Evolutionary conservation across 2,888 invertebrate species (phyloP).

Genomic region (Synanthedon vespiformis): DNA sequence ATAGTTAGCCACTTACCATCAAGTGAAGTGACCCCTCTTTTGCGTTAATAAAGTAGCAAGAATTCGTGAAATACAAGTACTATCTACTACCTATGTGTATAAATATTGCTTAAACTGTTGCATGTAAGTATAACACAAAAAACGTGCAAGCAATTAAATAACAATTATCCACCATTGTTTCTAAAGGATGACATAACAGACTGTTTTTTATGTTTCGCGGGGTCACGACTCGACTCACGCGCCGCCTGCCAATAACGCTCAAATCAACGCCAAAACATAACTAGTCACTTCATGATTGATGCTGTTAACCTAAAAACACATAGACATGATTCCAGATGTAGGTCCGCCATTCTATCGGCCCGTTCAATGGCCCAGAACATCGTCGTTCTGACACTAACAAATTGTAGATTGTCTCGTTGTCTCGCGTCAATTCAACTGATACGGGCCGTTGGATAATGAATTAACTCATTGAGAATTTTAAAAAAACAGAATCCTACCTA

Average conservation of each 20-base stretch:
- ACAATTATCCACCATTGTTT: background rate
- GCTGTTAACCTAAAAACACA: slow-evolving; percentile 24
- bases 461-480: slow-evolving; percentile 3
- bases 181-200: background rate
- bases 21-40: too few species aligned
- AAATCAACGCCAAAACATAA: slow-evolving; percentile 13
- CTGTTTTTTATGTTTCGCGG: background rate
- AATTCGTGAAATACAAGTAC: too few species aligned
- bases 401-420: slow-evolving; percentile 24
- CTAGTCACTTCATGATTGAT: slow-evolving; percentile 28
- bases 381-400: slow-evolving; percentile 23
- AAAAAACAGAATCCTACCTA: slow-evolving; percentile 16
- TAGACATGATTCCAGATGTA: slow-evolving; percentile 20
- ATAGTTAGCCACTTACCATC: too few species aligned
- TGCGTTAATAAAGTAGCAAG: too few species aligned
- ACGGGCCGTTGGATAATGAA: background rate
- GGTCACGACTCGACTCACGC: slow-evolving; percentile 3
- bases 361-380: slow-evolving; percentile 18
- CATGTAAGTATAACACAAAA: background rate
- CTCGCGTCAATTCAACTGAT: slow-evolving; percentile 8
- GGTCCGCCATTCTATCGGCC: slow-evolving; percentile 14
- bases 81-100: too few species aligned
- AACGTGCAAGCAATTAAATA: background rate
- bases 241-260: slow-evolving; percentile 10
- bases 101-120: background rate